A percentile compares a stretch with the other conserved stretches of the same genome.
These are phyloP conservation scores for Glossosoma conforme DNA, from an alignment of 1,140 invertebrate species.

Conservation along the genomic window DNA sequence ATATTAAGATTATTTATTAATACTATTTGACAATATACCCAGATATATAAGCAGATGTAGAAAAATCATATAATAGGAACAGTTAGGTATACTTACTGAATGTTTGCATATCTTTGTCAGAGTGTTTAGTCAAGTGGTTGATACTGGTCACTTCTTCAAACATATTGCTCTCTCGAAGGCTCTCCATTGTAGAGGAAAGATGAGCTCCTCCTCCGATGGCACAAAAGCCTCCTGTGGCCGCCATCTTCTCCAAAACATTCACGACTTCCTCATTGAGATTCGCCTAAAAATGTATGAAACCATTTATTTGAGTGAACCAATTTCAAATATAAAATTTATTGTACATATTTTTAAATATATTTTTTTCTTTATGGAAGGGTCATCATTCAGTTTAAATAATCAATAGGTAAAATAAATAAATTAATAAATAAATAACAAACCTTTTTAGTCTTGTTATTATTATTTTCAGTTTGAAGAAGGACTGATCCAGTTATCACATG, in stretches of 20 bases:
- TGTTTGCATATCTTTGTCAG: conserved; percentile 14
- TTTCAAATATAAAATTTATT: too few relatives aligned
- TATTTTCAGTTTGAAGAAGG: conserved; percentile 24
- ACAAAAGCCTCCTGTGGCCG: conserved; percentile 23
- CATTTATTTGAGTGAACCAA: too few relatives aligned
- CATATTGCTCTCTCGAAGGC: neutral
- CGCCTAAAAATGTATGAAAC: conserved; percentile 13
- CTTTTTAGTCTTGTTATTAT: conserved; percentile 25
- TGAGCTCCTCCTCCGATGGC: conserved; percentile 14
- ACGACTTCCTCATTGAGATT: conserved; percentile 23
- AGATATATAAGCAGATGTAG: neutral
- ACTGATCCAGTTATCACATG: conserved; percentile 21
- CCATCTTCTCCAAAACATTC: conserved; percentile 19
- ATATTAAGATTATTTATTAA: too few relatives aligned
- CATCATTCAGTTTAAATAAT: neutral
- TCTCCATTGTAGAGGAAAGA: conserved; percentile 4
- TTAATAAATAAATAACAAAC: conserved; percentile 10
- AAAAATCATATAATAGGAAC: too few relatives aligned
- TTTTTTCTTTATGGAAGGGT: neutral
- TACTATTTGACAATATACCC: too few relatives aligned
- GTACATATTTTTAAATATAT: too few relatives aligned
- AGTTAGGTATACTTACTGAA: conserved; percentile 21
- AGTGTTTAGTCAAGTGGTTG: conserved; percentile 13
- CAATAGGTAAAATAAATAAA: conserved; percentile 4
- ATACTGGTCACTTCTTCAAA: conserved; percentile 14